Base-by-base conservation (phyloP, 2,113 vertebrate genomes). In the Tachysurus fulvidraco region DNA sequence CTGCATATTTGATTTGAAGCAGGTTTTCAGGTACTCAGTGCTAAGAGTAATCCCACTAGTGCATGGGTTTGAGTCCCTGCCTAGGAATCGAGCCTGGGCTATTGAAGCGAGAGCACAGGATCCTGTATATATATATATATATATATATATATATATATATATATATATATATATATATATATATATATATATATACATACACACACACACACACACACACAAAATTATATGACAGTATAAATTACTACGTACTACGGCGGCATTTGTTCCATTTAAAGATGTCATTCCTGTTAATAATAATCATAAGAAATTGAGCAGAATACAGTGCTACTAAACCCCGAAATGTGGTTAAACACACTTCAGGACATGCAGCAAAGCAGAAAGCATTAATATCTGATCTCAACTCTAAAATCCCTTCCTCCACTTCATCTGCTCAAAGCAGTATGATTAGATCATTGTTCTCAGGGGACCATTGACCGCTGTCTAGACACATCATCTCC, bases 401-500 rank as follows among this genome's bases (percentile, higher is more conserved):
- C 52, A 28, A 50, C 57, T 13, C n/a, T 28, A 46, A 76, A 76
- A 73, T 74, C 67, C 3, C 4, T 76, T 78, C 25, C 16, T 59
- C 57, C 44, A 62, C 16, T 54, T 62, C 21, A 54, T 85, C 83
- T 85, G 16, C 71, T 77, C 23, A 14, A 7, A 50, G 83, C 28
- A 46, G 78, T 23, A 23, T 80, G 78, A 81, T 81, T 81, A 85
- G 71, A 64, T 52, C 71, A 60, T 36, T 57, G 28, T 83, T 83
- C 82, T 83, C 64, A 83, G 17, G 23, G 52, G 69, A 44, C 17
- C 30, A 74, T 69, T 5, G 59, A 74, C 30, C 67, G 44, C 52
- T 60, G 78, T 81, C 78, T 81, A 81, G 78, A 81, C 78, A 81
- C 55, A 84, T 55, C 83, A 73, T 50, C 30, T 73, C 50, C 28